Evolutionary conservation across 2,888 invertebrate species (phyloP).

Genomic region (Dasypogon diadema): DNA sequence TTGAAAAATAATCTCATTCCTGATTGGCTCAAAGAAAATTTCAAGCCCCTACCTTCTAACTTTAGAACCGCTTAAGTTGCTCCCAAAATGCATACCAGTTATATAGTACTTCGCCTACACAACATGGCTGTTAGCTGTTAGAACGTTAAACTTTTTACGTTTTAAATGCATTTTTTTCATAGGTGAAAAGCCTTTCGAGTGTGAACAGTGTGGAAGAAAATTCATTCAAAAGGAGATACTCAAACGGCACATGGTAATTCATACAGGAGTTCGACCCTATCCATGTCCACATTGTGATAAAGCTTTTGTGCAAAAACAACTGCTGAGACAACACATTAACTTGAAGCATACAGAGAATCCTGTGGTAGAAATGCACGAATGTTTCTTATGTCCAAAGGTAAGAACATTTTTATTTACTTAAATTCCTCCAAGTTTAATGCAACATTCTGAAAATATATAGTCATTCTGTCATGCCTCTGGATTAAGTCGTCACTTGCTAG

Average conservation of each 20-base stretch:
- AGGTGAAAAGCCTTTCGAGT: conserved; percentile 70
- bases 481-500: conserved; percentile 76
- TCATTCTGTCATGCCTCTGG: conserved; percentile 72
- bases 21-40: too few species aligned
- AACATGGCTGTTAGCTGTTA: too few species aligned
- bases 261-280: conserved; percentile 75
- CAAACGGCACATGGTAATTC: conserved; percentile 73
- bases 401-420: too few species aligned
- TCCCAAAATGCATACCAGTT: too few species aligned
- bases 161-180: too few species aligned
- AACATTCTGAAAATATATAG: too few species aligned
- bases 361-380: conserved; percentile 74
- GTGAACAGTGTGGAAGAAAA: conserved; percentile 72
- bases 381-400: conserved; percentile 76
- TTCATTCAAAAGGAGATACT: conserved; percentile 83
- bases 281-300: conserved; percentile 75
- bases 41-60: too few species aligned
- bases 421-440: too few species aligned
- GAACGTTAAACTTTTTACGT: too few species aligned
- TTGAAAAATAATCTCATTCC: too few species aligned
- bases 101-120: too few species aligned
- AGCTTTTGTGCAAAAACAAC: conserved; percentile 80
- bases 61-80: too few species aligned
- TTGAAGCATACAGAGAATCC: conserved; percentile 73
- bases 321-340: conserved; percentile 74